Base-by-base conservation (phyloP, 2,797 vertebrate genomes). In the Craterocephalus amniculus region DNA sequence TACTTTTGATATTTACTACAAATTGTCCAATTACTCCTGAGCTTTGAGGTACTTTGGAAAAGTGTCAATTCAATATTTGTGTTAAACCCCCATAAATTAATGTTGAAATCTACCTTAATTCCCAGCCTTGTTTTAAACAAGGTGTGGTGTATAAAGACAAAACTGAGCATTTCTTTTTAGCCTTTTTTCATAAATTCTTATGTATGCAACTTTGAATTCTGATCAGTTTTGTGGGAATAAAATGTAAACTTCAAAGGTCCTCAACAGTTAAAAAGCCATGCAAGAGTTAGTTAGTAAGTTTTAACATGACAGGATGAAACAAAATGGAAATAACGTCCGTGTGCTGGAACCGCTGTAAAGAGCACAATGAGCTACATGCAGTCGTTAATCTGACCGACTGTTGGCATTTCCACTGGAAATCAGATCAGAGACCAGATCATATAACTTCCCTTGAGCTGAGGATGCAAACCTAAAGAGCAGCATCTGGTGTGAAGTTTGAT, bases 221-320 rank as follows among this genome's bases (percentile, higher is more conserved):
- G 22, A 24, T 51, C 48, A 24, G 1, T 24, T 56, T 32, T 31
- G 14, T 55, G 29, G 24, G 27, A 56, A 79, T 78, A 66, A 64
- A 57, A 72, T 51, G n/a, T 36, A 48, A 74, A 36, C 49, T 51
- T 57, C 34, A n/a, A 68, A 45, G 76, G n/a, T 65, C 70, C 74
- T 64, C 65, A 36, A 38, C 8, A 63, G 43, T 67, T 8, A 56
- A 51, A 67, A 48, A 51, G 63, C 48, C 74, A 81, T 84, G 83
- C 76, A 51, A 24, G 22, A 22, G 22, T 51, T 51, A 51, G 48
- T 24, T 24, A 24, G 22, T 38, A 22, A 48, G 20, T 65, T 38
- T 64, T 11, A 65, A 80, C 70, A 66, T 12, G 4, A 60, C 0
- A 12, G 13, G 20, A 70, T 63, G 2, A 63, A 31, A 34, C 68